A percentile compares a stretch with the other conserved stretches of the same genome.
phyloP scores from a whole-genome alignment of 2,113 vertebrate genomes.

The Prionailurus viverrinus region DNA sequence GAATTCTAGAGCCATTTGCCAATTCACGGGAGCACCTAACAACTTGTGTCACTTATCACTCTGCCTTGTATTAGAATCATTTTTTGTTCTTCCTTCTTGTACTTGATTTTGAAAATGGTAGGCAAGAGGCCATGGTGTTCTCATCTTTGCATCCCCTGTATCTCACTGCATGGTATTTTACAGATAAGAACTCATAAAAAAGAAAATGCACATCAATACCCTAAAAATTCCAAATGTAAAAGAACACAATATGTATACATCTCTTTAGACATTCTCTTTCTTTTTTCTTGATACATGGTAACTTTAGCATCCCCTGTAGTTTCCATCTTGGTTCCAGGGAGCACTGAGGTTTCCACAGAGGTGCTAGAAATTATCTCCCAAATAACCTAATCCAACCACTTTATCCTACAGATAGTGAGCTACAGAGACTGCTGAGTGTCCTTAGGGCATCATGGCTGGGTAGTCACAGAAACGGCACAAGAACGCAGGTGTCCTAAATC shows the following conservation, averaged over 20 bases:
- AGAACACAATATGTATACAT: background rate
- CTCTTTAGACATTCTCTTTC: background rate
- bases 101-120: background rate
- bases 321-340: background rate
- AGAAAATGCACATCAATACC: background rate
- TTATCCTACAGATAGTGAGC: background rate
- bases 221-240: background rate
- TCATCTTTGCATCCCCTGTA: background rate
- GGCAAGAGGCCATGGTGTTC: background rate
- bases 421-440: background rate
- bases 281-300: background rate
- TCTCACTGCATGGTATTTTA: background rate
- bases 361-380: background rate
- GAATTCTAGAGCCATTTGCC: background rate
- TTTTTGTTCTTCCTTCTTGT: background rate
- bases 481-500: background rate
- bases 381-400: background rate
- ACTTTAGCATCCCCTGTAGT: background rate
- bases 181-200: background rate
- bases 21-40: background rate
- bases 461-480: background rate
- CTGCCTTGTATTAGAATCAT: background rate
- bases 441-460: background rate
- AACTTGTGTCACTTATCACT: background rate
- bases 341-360: background rate